Base-by-base conservation (phyloP, 2,113 vertebrate genomes). In the Hypanus sabinus region DNA sequence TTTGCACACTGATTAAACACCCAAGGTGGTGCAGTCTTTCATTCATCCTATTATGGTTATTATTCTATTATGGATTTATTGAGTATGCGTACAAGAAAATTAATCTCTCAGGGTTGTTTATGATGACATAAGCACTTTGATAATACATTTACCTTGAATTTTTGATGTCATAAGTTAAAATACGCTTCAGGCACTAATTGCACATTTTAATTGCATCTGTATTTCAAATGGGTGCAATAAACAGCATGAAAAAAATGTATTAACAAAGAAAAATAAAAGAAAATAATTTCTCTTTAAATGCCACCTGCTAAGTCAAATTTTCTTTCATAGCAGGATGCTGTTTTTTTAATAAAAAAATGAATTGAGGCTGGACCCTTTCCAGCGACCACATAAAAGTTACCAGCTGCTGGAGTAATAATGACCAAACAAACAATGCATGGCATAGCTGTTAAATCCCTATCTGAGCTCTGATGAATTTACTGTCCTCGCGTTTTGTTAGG, bases 391-490 rank as follows among this genome's bases (percentile, higher is more conserved):
- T 76, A 68, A 85, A 65, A 22, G 5, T 71, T 46, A 93, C 57
- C 94, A 79, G 70, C 46, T 92, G 46, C 24, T 30, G 24, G 30
- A 77, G 18, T 36, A 57, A 16, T 46, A 73, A 57, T 55, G 27
- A 65, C 57, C 80, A 94, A 94, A 30, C 33, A 81, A 81, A 81
- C 65, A 87, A 87, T 85, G n/a, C 12, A 3, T 30, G 8, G 38
- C 71, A 90, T 77, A 94, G 36, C 83, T 57, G 62, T 33, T 68
- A 87, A 94, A 73, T 73, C 91, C 36, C 91, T 73, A 33, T 73
- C 7, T 55, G 68, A 46, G 65, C 68, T 5, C 24, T 38, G 65
- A 92, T 70, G 68, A 5, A 73, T 93, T 93, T 46, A 92, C 68
- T 71, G 18, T 92, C 22, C 33, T 71, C n/a, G 70, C 46, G 68